Conservation (phyloP, 1,140 invertebrate genomes). For the Saccostrea cuccullata region DNA sequence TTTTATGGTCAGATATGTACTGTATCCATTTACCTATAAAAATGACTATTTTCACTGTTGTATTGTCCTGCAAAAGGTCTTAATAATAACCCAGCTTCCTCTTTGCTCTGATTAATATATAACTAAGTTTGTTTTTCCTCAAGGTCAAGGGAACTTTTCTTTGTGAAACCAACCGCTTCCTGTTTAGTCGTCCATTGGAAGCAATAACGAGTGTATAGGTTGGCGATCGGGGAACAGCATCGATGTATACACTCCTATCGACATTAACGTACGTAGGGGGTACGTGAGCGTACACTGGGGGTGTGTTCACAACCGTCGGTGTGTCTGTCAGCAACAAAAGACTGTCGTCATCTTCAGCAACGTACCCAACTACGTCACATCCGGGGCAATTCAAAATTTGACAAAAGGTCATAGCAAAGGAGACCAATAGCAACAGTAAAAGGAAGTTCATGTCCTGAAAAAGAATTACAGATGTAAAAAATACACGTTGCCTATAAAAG, state of each 20-base stretch:
- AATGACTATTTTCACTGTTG: no score
- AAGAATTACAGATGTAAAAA: not conserved
- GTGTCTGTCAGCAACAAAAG: not conserved
- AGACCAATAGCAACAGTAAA: not conserved
- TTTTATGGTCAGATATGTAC: no score
- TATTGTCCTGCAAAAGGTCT: not conserved
- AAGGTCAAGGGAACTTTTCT: not conserved
- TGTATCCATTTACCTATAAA: no score
- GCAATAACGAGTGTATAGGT: not conserved
- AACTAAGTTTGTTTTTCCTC: not conserved
- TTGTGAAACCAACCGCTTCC: not conserved
- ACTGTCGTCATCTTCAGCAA: not conserved
- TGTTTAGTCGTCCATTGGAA: not conserved
- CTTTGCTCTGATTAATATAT: not conserved
- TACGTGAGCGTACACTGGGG: not conserved
- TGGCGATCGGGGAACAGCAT: not conserved
- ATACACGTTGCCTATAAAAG: not conserved
- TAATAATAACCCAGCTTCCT: not conserved
- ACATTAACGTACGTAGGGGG: not conserved
- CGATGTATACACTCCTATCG: not conserved
- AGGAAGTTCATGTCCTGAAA: not conserved
- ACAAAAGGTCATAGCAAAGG: not conserved
- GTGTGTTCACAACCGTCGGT: not conserved
- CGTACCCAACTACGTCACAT: not conserved
- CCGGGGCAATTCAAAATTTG: conserved; percentile 1